Percentiles rank a stretch among this genome's conserved stretches.
phyloP scores from a whole-genome alignment of 2,888 invertebrate genomes.

The Dryocosmus kuriphilus region DNA sequence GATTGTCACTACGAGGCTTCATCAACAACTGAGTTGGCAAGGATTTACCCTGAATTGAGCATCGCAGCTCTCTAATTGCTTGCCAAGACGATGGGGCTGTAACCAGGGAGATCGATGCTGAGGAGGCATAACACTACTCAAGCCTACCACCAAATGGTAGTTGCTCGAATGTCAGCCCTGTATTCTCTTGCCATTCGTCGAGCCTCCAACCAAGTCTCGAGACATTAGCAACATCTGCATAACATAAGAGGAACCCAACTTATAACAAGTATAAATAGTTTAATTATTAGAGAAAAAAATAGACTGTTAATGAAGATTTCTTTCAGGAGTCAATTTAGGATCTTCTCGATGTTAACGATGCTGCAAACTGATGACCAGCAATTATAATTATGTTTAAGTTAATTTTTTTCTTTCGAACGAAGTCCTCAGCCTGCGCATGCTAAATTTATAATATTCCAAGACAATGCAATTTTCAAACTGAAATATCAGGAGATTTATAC shows the following conservation, averaged over 20 bases:
- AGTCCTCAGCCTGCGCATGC: background rate
- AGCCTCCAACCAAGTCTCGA: constrained; percentile 72
- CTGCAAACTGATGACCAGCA: no score
- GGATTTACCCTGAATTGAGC: constrained; percentile 72
- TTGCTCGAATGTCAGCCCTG: constrained; percentile 75
- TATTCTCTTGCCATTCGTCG: constrained; percentile 70
- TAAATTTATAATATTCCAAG: background rate
- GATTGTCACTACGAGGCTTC: constrained; percentile 75
- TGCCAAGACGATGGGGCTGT: constrained; percentile 72
- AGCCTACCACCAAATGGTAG: constrained; percentile 76
- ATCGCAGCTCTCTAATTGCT: constrained; percentile 73
- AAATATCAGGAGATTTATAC: background rate
- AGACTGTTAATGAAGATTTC: background rate
- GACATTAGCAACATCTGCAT: constrained; percentile 76
- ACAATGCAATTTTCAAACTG: background rate
- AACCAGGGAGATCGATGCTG: constrained; percentile 71
- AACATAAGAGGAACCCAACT: constrained; percentile 69
- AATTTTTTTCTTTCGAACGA: no score
- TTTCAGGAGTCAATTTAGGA: background rate
- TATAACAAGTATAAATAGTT: constrained; percentile 59
- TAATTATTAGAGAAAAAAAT: background rate
- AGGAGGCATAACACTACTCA: constrained; percentile 75
- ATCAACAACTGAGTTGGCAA: constrained; percentile 75
- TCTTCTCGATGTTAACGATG: background rate
- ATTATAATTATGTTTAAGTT: no score